phyloP scores from a whole-genome alignment of 2,888 invertebrate genomes.

The Julus scanicus region DNA sequence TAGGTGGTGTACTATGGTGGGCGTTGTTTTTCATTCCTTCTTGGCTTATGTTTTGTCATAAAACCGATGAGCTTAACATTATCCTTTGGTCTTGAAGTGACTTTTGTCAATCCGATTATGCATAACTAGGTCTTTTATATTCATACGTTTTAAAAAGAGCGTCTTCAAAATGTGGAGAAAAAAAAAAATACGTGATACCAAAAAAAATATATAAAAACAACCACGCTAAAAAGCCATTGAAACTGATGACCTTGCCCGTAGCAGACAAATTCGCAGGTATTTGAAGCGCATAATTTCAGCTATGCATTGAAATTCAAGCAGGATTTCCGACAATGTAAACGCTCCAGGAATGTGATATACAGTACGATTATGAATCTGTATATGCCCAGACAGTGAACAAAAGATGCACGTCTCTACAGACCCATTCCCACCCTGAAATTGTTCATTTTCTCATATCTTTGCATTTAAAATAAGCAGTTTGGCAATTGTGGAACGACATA shows the following conservation, averaged over 20 bases:
- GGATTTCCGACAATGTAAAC: conserved; percentile 16
- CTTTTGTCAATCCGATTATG: conserved; percentile 31
- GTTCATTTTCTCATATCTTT: neutral
- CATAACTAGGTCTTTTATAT: conserved; percentile 10
- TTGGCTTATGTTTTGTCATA: conserved; percentile 10
- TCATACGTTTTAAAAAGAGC: neutral
- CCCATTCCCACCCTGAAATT: neutral
- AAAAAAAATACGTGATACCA: neutral
- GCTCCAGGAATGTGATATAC: neutral
- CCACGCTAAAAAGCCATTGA: conserved; percentile 33
- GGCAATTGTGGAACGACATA: neutral
- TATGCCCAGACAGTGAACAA: neutral
- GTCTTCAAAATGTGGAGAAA: neutral
- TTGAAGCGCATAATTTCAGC: neutral
- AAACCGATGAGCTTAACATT: neutral
- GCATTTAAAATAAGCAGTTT: neutral
- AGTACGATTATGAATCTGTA: neutral
- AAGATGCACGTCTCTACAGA: neutral
- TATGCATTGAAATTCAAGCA: neutral
- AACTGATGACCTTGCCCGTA: conserved; percentile 17
- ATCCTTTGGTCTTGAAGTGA: conserved; percentile 7
- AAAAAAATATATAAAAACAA: neutral
- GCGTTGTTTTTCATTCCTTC: conserved; percentile 15
- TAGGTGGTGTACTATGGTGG: neutral
- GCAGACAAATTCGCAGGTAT: conserved; percentile 6